Percentiles rank a stretch among this genome's conserved stretches.
Conservation (phyloP, 2,888 invertebrate species). For the Apamea anceps region DNA sequence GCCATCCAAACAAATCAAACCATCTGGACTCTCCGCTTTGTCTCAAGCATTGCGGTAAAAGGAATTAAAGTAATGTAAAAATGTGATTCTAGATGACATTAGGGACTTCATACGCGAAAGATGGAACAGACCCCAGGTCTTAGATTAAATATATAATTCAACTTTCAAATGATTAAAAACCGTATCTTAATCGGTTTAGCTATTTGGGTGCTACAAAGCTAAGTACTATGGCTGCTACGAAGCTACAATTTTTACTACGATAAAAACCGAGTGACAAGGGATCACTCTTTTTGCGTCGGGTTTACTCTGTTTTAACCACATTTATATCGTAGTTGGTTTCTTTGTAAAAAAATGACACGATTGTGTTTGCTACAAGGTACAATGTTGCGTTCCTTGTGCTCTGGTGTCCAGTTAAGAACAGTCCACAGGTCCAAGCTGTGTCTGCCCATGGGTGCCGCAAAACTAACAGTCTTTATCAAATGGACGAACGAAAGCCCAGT, state of each 20-base stretch:
- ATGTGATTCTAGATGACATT: neutral
- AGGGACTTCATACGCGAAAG: neutral
- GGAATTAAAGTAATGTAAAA: neutral
- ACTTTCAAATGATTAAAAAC: neutral
- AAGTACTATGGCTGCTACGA: neutral
- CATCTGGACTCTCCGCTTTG: neutral
- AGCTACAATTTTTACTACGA: constrained; percentile 16
- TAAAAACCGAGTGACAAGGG: constrained; percentile 1
- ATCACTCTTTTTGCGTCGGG: neutral
- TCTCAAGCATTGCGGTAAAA: constrained; percentile 9
- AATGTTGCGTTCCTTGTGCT: neutral
- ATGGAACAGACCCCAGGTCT: neutral
- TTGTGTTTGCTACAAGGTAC: neutral
- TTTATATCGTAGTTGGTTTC: neutral
- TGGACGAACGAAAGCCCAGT: constrained; percentile 13
- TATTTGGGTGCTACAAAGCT: constrained; percentile 1
- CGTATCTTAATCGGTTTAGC: neutral
- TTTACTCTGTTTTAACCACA: constrained; percentile 6
- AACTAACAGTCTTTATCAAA: constrained; percentile 34
- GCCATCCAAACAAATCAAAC: neutral
- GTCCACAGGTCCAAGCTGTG: neutral
- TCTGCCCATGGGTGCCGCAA: constrained; percentile 13
- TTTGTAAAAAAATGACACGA: neutral
- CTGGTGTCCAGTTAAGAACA: neutral
- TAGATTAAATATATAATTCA: constrained; percentile 4